A percentile compares a stretch with the other conserved stretches of the same genome.
phyloP scores from a whole-genome alignment of 1,140 invertebrate genomes.

The Penaeus vannamei region DNA sequence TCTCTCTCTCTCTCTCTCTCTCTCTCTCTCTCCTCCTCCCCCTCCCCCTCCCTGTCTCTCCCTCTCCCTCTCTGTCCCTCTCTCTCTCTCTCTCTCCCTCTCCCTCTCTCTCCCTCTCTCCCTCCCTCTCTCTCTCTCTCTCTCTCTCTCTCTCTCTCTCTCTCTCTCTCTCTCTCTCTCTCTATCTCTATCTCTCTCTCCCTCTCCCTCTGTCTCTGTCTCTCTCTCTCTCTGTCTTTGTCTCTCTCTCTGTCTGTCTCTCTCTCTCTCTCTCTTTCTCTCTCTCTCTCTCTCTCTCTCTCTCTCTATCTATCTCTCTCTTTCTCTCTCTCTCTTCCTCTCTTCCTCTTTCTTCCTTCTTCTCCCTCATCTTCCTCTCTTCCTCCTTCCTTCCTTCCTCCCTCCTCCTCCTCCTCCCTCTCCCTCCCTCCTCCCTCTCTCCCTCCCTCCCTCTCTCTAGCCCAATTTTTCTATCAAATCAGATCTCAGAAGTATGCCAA shows the following conservation, averaged over 20 bases:
- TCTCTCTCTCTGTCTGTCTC: neutral
- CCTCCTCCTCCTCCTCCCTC: neutral
- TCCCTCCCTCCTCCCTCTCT: neutral
- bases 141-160: neutral
- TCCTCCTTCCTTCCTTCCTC: neutral
- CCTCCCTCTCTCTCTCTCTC: neutral
- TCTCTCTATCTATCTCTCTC: neutral
- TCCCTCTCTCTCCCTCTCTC: neutral
- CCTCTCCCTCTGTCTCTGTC: neutral
- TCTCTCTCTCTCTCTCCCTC: neutral
- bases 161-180: neutral
- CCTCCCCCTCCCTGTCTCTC: neutral
- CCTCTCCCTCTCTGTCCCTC: neutral
- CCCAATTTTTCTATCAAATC: neutral
- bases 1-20: conserved; percentile 2
- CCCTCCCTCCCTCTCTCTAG: neutral
- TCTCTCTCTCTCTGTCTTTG: neutral
- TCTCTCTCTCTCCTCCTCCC: neutral
- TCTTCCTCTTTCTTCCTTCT: conserved; percentile 9
- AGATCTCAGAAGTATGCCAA: no score
- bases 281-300: neutral
- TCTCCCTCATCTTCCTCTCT: conserved; percentile 13
- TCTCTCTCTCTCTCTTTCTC: neutral
- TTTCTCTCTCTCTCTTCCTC: neutral
- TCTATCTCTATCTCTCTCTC: neutral